phyloP scores from a whole-genome alignment of 2,888 invertebrate species.

The Rhogogaster chlorosoma region DNA sequence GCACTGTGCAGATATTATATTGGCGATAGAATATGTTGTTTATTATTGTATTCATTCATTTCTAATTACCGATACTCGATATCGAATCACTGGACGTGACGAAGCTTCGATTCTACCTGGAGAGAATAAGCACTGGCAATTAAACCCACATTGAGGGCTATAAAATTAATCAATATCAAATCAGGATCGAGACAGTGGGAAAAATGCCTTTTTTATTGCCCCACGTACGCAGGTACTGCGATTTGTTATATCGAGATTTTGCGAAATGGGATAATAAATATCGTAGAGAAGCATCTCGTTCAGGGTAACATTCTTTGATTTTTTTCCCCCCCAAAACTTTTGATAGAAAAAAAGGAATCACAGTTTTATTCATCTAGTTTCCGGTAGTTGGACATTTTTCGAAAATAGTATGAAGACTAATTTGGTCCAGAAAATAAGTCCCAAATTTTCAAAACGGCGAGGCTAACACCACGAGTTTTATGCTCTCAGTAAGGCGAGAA shows the following conservation, averaged over 20 bases:
- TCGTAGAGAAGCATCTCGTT: neutral
- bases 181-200: neutral
- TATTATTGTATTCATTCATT: neutral
- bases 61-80: neutral
- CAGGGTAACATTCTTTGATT: no score
- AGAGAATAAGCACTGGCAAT: conserved; percentile 13
- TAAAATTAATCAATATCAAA: neutral
- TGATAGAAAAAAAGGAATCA: no score
- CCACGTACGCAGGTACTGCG: neutral
- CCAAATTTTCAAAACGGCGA: no score
- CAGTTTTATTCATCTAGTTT: no score
- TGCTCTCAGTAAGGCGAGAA: no score
- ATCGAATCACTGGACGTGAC: neutral
- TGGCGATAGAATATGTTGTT: neutral
- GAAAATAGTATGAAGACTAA: no score
- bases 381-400: no score
- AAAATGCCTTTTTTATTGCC: conserved; percentile 13
- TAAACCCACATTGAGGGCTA: neutral
- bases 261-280: neutral
- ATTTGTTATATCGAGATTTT: neutral
- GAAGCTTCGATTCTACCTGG: neutral
- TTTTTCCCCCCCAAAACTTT: no score
- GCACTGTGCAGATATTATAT: neutral
- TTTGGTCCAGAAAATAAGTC: no score
- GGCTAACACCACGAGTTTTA: no score